Conservation (phyloP, 1,140 invertebrate genomes). For the Lethocerus indicus region DNA sequence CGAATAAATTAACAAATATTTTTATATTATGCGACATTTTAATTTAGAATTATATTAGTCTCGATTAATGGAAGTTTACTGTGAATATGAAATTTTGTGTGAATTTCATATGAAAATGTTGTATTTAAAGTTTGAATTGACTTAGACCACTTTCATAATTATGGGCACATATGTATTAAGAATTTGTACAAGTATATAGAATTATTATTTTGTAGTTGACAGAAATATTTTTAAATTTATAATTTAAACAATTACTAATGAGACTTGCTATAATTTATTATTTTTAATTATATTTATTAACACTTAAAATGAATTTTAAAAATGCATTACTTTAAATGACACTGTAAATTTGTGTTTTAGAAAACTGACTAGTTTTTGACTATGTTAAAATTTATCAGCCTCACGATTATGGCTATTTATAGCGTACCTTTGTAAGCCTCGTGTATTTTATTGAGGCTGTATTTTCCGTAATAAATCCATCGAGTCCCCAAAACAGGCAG, state of each 20-base stretch:
- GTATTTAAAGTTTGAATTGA: no score
- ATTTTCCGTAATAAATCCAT: constrained; percentile 58
- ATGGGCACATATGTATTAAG: no score
- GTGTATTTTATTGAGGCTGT: constrained; percentile 55
- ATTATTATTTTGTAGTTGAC: no score
- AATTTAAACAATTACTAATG: background rate
- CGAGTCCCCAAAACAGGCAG: constrained; percentile 62
- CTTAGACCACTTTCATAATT: no score
- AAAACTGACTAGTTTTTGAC: background rate
- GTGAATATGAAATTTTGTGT: no score
- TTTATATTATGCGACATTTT: no score
- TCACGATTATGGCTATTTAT: background rate
- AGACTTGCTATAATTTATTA: background rate
- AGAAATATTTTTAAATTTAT: no score
- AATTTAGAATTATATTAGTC: no score
- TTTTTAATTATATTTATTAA: background rate
- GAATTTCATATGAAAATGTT: no score
- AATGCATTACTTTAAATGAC: constrained; percentile 9
- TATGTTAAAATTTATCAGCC: background rate
- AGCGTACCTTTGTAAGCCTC: constrained; percentile 56
- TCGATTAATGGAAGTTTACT: no score
- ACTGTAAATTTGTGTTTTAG: constrained; percentile 9
- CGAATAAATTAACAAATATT: no score
- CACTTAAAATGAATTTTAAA: constrained; percentile 1
- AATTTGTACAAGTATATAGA: no score